Percentiles rank a stretch among this genome's conserved stretches.
Conservation (phyloP, 2,888 invertebrate species). For the Microdon myrmicae region DNA sequence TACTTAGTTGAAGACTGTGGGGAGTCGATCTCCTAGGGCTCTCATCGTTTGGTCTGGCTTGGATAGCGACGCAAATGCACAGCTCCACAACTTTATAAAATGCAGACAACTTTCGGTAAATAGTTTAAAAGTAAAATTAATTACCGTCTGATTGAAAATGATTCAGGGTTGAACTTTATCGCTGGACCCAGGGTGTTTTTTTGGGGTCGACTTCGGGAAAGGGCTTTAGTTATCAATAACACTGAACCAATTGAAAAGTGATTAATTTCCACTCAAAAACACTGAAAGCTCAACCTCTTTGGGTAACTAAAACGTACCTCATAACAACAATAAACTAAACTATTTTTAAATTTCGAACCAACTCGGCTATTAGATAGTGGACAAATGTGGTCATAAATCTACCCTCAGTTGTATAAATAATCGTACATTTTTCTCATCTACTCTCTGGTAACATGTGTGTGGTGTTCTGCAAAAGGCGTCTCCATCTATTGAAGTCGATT, state of each 20-base stretch:
- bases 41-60: too few relatives aligned
- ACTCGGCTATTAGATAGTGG: not conserved
- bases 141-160: conserved; percentile 47
- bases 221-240: conserved; percentile 11
- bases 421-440: conserved; percentile 32
- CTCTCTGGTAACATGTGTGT: conserved; percentile 32
- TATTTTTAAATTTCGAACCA: not conserved
- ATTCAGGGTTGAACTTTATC: conserved; percentile 39
- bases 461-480: conserved; percentile 19
- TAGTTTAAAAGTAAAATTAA: conserved; percentile 50
- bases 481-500: conserved; percentile 27
- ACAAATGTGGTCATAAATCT: conserved; percentile 38
- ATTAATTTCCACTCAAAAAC: conserved; percentile 46
- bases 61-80: too few relatives aligned
- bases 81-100: too few relatives aligned
- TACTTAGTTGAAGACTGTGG: too few relatives aligned
- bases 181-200: conserved; percentile 9
- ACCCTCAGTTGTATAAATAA: conserved; percentile 37
- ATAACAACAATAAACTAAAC: too few relatives aligned
- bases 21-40: too few relatives aligned
- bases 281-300: too few relatives aligned
- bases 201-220: not conserved
- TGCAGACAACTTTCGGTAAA: conserved; percentile 41
- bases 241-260: conserved; percentile 43
- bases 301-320: too few relatives aligned